phyloP scores from a whole-genome alignment of 2,113 vertebrate genomes.

The Periophthalmodon schlosseri region DNA sequence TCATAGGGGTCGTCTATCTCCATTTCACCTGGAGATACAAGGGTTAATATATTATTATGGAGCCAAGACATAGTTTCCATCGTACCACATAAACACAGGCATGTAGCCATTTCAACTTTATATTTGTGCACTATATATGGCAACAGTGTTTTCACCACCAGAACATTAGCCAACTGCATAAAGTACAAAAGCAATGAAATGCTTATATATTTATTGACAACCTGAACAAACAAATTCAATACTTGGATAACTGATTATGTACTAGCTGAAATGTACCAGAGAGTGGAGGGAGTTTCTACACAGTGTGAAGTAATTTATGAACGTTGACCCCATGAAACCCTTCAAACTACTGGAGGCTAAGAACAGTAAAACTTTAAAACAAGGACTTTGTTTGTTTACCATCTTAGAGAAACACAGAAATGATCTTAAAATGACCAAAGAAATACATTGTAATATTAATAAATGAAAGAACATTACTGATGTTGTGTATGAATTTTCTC shows the following conservation, averaged over 20 bases:
- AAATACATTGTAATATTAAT: neutral
- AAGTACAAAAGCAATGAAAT: neutral
- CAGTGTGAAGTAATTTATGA: neutral
- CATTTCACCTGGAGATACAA: constrained; percentile 67
- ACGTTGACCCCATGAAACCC: neutral
- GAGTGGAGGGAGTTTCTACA: too few relatives aligned
- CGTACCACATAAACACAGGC: neutral
- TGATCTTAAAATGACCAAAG: neutral
- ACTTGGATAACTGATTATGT: neutral
- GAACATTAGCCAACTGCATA: neutral
- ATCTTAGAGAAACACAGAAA: neutral
- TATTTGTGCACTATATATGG: neutral
- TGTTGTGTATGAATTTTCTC: neutral
- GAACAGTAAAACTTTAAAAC: neutral
- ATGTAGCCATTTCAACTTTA: neutral
- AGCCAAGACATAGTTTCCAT: neutral
- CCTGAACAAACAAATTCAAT: too few relatives aligned
- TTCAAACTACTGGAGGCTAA: neutral
- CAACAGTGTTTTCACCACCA: neutral
- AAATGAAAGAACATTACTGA: neutral
- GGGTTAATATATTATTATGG: neutral
- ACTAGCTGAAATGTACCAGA: too few relatives aligned
- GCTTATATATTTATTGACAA: neutral
- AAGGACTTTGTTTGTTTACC: neutral
- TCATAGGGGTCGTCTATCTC: constrained; percentile 86